A percentile compares a stretch with the other conserved stretches of the same genome.
Conservation (phyloP, 1,140 invertebrate species). For the Papilio glaucus region DNA sequence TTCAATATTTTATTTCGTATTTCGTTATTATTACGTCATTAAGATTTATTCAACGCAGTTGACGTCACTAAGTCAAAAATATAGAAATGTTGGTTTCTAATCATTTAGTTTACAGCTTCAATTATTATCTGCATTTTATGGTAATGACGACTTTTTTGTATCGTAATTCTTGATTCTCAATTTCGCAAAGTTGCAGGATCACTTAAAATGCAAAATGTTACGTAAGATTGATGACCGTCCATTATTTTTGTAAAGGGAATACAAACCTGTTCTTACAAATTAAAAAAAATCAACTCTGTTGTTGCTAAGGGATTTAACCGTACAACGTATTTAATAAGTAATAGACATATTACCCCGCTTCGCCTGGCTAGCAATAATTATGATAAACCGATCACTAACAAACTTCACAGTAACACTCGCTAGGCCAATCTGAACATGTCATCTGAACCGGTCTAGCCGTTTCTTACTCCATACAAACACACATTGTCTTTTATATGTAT, state of each 20-base stretch:
- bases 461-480: no score
- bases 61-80: not conserved
- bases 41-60: not conserved
- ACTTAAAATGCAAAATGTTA: conserved; percentile 27
- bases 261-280: not conserved
- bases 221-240: conserved; percentile 23
- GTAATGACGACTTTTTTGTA: not conserved
- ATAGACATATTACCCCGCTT: no score
- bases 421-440: no score
- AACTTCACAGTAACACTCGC: no score
- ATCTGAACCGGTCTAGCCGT: no score
- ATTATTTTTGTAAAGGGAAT: conserved; percentile 9
- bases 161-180: not conserved
- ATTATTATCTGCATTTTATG: no score
- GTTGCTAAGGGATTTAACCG: not conserved
- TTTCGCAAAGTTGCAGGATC: not conserved
- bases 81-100: not conserved
- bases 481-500: no score
- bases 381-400: no score
- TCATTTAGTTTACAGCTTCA: no score
- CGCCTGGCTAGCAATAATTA: no score
- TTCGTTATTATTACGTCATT: not conserved
- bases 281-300: conserved; percentile 4
- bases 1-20: not conserved
- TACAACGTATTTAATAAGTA: no score